These are phyloP conservation scores for Bombus pascuorum DNA, from an alignment of 1,140 invertebrate genomes.

Conservation along the genomic window DNA sequence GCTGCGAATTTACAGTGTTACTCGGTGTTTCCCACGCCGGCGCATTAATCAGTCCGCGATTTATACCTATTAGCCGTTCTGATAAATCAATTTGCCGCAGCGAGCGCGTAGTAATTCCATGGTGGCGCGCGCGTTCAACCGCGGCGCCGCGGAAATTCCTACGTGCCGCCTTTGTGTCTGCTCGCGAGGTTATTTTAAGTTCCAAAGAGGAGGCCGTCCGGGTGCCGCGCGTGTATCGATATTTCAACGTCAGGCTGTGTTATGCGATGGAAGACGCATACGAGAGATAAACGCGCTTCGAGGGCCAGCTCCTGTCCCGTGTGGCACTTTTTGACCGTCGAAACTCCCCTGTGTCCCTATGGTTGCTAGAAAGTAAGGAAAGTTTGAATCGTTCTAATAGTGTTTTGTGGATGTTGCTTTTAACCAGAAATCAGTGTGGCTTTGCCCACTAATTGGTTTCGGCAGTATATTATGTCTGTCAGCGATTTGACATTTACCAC, in stretches of 20 bases:
- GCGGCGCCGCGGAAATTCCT: constrained; percentile 44
- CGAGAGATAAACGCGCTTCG: constrained; percentile 18
- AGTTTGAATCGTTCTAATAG: background rate
- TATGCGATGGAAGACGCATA: constrained; percentile 31
- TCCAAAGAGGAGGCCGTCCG: background rate
- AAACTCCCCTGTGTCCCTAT: no score
- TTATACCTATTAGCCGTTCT: constrained; percentile 67
- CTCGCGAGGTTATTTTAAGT: constrained; percentile 34
- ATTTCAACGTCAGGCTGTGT: constrained; percentile 46
- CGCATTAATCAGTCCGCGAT: constrained; percentile 66
- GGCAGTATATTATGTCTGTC: no score
- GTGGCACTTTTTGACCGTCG: constrained; percentile 4
- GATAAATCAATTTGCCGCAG: constrained; percentile 68
- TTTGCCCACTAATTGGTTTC: no score
- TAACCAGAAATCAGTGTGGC: no score
- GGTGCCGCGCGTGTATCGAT: constrained; percentile 29
- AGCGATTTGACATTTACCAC: no score
- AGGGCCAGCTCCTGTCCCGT: background rate
- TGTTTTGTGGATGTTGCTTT: no score
- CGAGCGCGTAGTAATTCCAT: constrained; percentile 21
- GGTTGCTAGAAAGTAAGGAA: background rate
- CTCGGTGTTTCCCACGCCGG: background rate
- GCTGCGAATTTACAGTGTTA: constrained; percentile 3
- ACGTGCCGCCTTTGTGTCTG: constrained; percentile 42
- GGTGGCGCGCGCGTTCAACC: background rate